These are phyloP conservation scores for Cacoxenus indagator DNA, from an alignment of 2,888 invertebrate genomes.

Conservation along the genomic window DNA sequence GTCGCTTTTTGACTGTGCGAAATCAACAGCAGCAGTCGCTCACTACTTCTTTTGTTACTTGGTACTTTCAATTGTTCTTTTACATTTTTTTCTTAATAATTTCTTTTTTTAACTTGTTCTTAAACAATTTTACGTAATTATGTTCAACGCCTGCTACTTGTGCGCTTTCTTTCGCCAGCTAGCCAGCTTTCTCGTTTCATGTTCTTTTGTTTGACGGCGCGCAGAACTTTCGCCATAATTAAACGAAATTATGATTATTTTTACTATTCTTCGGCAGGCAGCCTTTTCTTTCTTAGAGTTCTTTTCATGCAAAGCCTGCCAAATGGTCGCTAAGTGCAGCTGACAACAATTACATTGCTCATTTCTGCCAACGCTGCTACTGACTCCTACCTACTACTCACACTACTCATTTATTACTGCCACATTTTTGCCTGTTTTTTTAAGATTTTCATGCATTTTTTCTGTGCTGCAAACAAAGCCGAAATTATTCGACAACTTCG, in stretches of 20 bases:
- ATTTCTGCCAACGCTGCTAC: conserved; percentile 16
- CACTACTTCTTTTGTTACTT: neutral
- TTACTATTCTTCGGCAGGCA: neutral
- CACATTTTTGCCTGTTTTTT: neutral
- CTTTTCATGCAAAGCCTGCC: conserved; percentile 30
- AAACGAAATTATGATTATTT: conserved; percentile 40
- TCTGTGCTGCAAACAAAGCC: conserved; percentile 45
- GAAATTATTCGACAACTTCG: conserved; percentile 50
- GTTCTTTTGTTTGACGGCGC: conserved; percentile 40
- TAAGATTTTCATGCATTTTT: neutral
- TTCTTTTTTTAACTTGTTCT: neutral
- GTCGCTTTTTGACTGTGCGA: neutral
- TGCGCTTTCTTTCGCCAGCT: neutral
- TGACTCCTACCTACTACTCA: neutral
- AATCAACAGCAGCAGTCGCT: neutral
- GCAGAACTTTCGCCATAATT: conserved; percentile 52
- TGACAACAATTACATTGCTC: conserved; percentile 52
- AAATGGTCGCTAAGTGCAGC: conserved; percentile 45
- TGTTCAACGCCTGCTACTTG: neutral
- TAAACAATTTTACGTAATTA: conserved; percentile 12
- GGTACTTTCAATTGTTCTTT: neutral
- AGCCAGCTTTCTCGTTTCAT: neutral
- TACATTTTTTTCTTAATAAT: conserved; percentile 6
- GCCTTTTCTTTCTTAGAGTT: neutral
- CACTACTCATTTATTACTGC: no score